These are phyloP conservation scores for Macropus fuliginosus DNA, from an alignment of 2,797 vertebrate species.

Conservation along the genomic window DNA sequence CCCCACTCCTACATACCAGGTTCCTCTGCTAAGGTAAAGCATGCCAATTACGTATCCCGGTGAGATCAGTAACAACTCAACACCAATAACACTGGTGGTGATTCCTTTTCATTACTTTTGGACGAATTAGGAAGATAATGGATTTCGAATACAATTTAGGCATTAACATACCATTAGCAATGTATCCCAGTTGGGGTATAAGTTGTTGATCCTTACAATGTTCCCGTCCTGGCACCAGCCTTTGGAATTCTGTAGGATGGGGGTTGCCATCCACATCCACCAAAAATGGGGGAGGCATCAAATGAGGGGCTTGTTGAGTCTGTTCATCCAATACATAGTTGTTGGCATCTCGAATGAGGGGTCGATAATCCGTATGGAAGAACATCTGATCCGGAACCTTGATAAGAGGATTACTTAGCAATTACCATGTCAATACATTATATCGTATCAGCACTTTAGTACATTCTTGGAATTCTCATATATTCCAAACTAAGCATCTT, in stretches of 20 bases:
- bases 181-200: constrained; percentile 96
- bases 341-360: constrained; percentile 97
- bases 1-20: constrained; percentile 7
- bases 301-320: constrained; percentile 98
- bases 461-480: constrained; percentile 26
- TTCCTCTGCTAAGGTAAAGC: constrained; percentile 45
- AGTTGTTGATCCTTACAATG: constrained; percentile 98
- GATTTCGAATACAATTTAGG: constrained; percentile 55
- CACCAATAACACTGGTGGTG: background rate
- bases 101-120: background rate
- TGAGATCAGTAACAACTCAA: constrained; percentile 39
- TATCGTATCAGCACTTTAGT: constrained; percentile 11
- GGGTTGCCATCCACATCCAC: constrained; percentile 99
- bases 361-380: constrained; percentile 98
- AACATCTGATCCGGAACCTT: constrained; percentile 99
- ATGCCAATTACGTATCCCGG: background rate
- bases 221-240: constrained; percentile 96
- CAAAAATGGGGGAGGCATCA: constrained; percentile 98
- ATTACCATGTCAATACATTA: constrained; percentile 48
- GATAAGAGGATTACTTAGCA: constrained; percentile 62
- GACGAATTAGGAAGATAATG: background rate
- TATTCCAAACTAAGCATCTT: constrained; percentile 39
- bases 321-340: constrained; percentile 99
- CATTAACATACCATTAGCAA: constrained; percentile 91
- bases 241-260: constrained; percentile 93